Percentiles rank a stretch among this genome's conserved stretches.
Evolutionary conservation across 2,113 vertebrate species (phyloP).

Genomic region (Phylloscopus trochiloides): DNA sequence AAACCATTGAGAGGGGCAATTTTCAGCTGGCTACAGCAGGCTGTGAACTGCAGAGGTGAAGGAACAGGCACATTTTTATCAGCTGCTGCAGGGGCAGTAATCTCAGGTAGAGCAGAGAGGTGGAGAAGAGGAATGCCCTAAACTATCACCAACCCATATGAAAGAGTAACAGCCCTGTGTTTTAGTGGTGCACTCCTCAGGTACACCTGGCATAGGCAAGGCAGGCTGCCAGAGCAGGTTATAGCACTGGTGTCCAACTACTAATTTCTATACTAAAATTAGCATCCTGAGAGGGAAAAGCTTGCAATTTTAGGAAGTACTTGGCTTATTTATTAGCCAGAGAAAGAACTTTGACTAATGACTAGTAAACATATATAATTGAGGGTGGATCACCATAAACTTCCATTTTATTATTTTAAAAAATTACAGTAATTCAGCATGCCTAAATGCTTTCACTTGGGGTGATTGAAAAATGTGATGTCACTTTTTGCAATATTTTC

Average conservation of each 20-base stretch:
- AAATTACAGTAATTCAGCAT: background rate
- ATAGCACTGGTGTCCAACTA: background rate
- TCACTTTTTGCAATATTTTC: background rate
- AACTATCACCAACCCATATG: background rate
- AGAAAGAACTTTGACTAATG: background rate
- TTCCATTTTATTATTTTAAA: background rate
- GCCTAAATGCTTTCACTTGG: background rate
- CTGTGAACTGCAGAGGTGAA: background rate
- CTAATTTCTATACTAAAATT: background rate
- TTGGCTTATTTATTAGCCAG: background rate
- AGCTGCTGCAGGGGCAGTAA: background rate
- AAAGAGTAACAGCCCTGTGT: background rate
- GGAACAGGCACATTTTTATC: fast-evolving
- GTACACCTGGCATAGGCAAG: background rate
- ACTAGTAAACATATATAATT: background rate
- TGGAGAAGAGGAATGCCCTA: background rate
- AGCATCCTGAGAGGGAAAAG: background rate
- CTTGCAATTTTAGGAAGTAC: background rate
- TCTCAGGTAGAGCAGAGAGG: background rate
- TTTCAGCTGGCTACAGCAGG: background rate
- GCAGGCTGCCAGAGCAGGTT: background rate
- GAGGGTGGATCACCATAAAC: background rate
- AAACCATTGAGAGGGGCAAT: background rate
- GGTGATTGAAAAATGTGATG: background rate
- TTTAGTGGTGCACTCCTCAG: background rate